These are phyloP conservation scores for Chirona hameri DNA, from an alignment of 2,888 invertebrate species.

Conservation along the genomic window DNA sequence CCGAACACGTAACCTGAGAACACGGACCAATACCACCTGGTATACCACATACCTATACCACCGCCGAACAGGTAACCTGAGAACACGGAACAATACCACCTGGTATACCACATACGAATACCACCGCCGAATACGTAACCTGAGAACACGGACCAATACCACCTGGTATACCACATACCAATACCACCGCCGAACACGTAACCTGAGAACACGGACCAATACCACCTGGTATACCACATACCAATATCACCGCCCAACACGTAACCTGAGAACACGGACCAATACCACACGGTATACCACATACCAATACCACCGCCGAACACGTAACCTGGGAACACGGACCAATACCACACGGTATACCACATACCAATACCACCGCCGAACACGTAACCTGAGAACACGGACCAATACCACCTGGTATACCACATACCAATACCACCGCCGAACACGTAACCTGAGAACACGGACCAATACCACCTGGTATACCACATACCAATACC, in stretches of 20 bases:
- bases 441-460: slow-evolving; percentile 57
- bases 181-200: slow-evolving; percentile 54
- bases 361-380: no score
- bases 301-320: no score
- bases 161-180: no score
- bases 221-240: no score
- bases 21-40: not conserved
- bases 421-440: no score
- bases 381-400: slow-evolving; percentile 57
- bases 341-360: no score
- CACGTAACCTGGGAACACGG: slow-evolving; percentile 57
- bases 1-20: slow-evolving; percentile 57
- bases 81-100: slow-evolving; percentile 28
- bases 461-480: not conserved
- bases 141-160: slow-evolving; percentile 41
- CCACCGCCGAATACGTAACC: slow-evolving; percentile 58
- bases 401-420: not conserved
- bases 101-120: no score
- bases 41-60: no score
- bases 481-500: no score
- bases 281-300: no score
- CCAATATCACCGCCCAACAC: slow-evolving; percentile 40
- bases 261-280: slow-evolving; percentile 57
- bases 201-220: slow-evolving; percentile 50
- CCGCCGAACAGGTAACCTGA: slow-evolving; percentile 57